Conservation (phyloP, 1,140 invertebrate genomes). For the Fopius arisanus region DNA sequence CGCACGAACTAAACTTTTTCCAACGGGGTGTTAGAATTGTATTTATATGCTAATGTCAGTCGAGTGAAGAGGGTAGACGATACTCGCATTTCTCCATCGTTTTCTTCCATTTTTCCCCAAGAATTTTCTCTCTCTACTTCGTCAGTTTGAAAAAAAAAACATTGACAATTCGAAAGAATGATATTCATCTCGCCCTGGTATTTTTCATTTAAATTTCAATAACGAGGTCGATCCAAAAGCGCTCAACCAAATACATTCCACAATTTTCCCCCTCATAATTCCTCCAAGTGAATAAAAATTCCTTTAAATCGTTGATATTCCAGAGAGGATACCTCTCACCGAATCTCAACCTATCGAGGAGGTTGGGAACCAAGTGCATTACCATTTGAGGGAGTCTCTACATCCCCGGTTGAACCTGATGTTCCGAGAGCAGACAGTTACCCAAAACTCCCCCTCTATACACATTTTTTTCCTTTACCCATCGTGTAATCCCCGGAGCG, state of each 20-base stretch:
- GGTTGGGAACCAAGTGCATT: background rate
- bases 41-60: constrained; percentile 52
- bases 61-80: constrained; percentile 17
- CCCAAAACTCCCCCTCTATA: background rate
- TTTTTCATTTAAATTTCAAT: background rate
- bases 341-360: background rate
- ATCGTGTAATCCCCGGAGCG: constrained; percentile 29
- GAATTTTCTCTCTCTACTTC: background rate
- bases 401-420: background rate
- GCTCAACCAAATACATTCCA: background rate
- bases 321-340: background rate
- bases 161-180: no score
- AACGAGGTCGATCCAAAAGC: background rate
- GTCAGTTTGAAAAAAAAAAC: background rate
- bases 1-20: constrained; percentile 41
- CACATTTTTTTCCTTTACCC: constrained; percentile 5
- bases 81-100: constrained; percentile 16
- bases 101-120: constrained; percentile 15
- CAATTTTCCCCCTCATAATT: background rate
- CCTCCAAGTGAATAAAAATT: background rate
- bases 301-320: background rate
- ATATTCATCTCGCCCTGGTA: no score
- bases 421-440: background rate
- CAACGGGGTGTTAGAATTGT: constrained; percentile 44
- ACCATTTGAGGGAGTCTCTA: constrained; percentile 14